These are phyloP conservation scores for Formicarius rufipectus DNA, from an alignment of 2,113 vertebrate species.

Conservation along the genomic window DNA sequence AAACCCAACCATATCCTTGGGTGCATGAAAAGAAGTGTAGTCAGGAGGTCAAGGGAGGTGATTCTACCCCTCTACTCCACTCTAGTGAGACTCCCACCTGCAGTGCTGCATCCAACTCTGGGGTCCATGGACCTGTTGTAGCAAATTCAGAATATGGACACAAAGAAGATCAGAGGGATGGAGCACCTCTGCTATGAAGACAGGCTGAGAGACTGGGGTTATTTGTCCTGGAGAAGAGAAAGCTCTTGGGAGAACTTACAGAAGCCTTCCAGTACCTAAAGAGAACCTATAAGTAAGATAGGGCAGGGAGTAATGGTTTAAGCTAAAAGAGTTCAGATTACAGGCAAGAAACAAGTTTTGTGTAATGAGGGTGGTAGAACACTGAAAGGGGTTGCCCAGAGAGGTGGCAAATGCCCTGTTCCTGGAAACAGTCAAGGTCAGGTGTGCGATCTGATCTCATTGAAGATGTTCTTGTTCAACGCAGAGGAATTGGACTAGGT, in stretches of 20 bases:
- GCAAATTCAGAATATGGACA: fast-evolving
- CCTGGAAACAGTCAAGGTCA: background rate
- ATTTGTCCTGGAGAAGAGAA: background rate
- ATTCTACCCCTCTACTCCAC: background rate
- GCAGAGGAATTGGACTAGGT: background rate
- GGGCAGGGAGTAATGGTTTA: background rate
- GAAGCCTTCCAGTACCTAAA: background rate
- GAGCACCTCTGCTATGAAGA: background rate
- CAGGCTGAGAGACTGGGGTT: background rate
- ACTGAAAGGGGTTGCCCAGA: background rate
- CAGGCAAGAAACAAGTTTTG: too few species aligned
- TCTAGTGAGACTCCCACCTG: background rate
- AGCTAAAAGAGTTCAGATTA: background rate
- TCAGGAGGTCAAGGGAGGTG: fast-evolving
- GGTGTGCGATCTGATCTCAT: background rate
- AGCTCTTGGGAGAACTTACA: background rate
- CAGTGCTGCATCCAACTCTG: fast-evolving
- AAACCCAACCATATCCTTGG: fast-evolving
- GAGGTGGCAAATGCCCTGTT: background rate
- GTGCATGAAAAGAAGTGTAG: fast-evolving
- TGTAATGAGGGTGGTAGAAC: background rate
- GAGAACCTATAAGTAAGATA: background rate
- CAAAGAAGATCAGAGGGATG: background rate
- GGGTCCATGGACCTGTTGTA: fast-evolving
- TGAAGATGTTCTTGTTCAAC: background rate